These are phyloP conservation scores for Tubulanus polymorphus DNA, from an alignment of 2,888 invertebrate genomes.

Conservation along the genomic window DNA sequence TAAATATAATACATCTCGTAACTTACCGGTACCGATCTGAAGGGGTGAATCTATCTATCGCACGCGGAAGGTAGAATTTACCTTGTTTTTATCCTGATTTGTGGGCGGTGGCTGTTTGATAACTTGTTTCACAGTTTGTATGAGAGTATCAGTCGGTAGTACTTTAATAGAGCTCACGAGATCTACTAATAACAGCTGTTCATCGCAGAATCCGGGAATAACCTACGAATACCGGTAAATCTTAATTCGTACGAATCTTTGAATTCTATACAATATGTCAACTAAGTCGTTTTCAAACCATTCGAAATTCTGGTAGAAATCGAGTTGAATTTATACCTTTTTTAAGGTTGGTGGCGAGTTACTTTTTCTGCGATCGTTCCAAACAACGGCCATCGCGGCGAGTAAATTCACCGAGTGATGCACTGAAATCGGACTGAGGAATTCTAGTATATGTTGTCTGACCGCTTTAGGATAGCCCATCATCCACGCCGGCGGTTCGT, in stretches of 20 bases:
- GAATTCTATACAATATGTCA: too few species aligned
- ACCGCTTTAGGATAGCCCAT: slow-evolving; percentile 62
- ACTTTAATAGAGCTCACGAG: slow-evolving; percentile 76
- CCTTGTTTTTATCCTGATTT: slow-evolving; percentile 39
- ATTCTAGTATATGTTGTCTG: slow-evolving; percentile 73
- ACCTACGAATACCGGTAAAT: slow-evolving; percentile 61
- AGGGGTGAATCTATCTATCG: not conserved
- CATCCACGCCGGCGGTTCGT: slow-evolving; percentile 38
- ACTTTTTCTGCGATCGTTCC: slow-evolving; percentile 64
- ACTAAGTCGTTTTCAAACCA: too few species aligned
- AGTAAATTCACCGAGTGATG: slow-evolving; percentile 78
- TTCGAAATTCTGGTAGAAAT: too few species aligned
- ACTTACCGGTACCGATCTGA: not conserved
- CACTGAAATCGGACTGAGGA: slow-evolving; percentile 77
- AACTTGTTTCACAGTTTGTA: slow-evolving; percentile 76
- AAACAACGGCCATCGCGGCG: slow-evolving; percentile 78
- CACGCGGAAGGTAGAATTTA: too few species aligned
- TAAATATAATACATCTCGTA: slow-evolving; percentile 6
- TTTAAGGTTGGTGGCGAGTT: slow-evolving; percentile 41
- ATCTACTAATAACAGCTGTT: slow-evolving; percentile 72
- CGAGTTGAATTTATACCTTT: slow-evolving; percentile 24
- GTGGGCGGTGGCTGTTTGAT: slow-evolving; percentile 66
- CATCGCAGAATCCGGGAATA: slow-evolving; percentile 59
- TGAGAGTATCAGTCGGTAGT: slow-evolving; percentile 77
- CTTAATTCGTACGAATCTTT: too few species aligned